A percentile compares a stretch with the other conserved stretches of the same genome.
phyloP scores from a whole-genome alignment of 53 echinoderm and acorn worm species.

The Patiria pectinifera region DNA sequence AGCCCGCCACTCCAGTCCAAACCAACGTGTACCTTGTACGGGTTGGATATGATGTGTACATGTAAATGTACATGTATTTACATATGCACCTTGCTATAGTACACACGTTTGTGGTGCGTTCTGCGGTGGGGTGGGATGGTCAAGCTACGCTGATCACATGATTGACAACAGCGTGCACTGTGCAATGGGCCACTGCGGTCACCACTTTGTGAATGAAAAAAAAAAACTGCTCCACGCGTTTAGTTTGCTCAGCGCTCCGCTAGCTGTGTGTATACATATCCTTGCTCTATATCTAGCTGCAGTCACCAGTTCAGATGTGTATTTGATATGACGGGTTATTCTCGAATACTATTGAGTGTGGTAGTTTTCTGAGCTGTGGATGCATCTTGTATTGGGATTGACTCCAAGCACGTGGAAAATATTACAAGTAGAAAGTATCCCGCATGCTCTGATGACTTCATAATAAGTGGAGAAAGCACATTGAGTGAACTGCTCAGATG shows the following conservation, averaged over 20 bases:
- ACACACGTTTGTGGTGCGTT: too few relatives aligned
- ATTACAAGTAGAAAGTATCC: neutral
- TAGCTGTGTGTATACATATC: neutral
- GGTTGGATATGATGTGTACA: neutral
- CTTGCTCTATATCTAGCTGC: neutral
- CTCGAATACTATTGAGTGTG: neutral
- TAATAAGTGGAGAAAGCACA: neutral
- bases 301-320: neutral
- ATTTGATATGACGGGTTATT: neutral
- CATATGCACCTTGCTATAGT: too few relatives aligned
- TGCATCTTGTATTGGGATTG: neutral
- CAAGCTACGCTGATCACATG: slow-evolving; percentile 11
- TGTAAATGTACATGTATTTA: neutral
- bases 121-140: too few relatives aligned
- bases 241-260: neutral
- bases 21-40: too few relatives aligned
- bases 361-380: neutral
- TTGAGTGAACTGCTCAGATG: neutral
- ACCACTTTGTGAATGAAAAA: slow-evolving; percentile 8
- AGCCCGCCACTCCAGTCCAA: too few relatives aligned
- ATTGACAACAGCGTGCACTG: neutral
- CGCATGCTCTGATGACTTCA: neutral
- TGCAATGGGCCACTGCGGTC: neutral
- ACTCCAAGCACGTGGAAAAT: neutral
- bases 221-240: neutral